Conservation (phyloP, 1,140 invertebrate genomes). For the Bactericera cockerelli region DNA sequence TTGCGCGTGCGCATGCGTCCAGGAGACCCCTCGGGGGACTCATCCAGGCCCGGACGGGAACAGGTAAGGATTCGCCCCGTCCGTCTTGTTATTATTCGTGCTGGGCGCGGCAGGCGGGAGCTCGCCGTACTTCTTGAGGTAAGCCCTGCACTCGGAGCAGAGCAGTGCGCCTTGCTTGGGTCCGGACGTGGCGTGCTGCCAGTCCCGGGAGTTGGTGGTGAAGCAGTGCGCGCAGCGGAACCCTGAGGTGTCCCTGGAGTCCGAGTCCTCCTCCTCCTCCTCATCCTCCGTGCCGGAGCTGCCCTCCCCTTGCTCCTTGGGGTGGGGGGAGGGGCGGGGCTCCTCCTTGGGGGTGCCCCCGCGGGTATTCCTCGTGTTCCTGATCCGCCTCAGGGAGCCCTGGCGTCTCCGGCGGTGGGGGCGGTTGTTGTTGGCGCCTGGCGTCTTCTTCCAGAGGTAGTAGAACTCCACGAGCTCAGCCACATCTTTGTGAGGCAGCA, state of each 20-base stretch:
- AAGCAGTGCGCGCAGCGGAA: slow-evolving; percentile 30
- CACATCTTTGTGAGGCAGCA: slow-evolving; percentile 90
- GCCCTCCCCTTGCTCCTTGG: slow-evolving; percentile 31
- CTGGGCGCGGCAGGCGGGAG: slow-evolving; percentile 38
- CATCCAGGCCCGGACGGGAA: slow-evolving; percentile 55
- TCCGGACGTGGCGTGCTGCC: slow-evolving; percentile 50
- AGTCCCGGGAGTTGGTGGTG: slow-evolving; percentile 52
- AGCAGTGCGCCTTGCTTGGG: slow-evolving; percentile 53
- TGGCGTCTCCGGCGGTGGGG: slow-evolving; percentile 72
- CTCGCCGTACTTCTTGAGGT: slow-evolving; percentile 72
- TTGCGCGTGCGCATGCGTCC: slow-evolving; percentile 77
- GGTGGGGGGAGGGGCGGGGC: slow-evolving; percentile 25
- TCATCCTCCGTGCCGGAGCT: slow-evolving; percentile 91
- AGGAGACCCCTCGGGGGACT: slow-evolving; percentile 60
- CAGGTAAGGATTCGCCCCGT: slow-evolving; percentile 38
- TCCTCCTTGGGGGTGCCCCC: slow-evolving; percentile 47
- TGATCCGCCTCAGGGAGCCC: slow-evolving; percentile 72
- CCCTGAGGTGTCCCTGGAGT: slow-evolving; percentile 51
- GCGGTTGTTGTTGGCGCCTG: slow-evolving; percentile 86
- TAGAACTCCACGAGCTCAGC: slow-evolving; percentile 96
- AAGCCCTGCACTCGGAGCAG: slow-evolving; percentile 65
- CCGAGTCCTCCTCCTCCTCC: slow-evolving; percentile 83
- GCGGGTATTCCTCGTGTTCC: slow-evolving; percentile 55
- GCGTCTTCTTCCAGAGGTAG: slow-evolving; percentile 99
- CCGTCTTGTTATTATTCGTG: slow-evolving; percentile 15